These are phyloP conservation scores for Apotomis capreana DNA, from an alignment of 2,888 invertebrate species.

Conservation along the genomic window DNA sequence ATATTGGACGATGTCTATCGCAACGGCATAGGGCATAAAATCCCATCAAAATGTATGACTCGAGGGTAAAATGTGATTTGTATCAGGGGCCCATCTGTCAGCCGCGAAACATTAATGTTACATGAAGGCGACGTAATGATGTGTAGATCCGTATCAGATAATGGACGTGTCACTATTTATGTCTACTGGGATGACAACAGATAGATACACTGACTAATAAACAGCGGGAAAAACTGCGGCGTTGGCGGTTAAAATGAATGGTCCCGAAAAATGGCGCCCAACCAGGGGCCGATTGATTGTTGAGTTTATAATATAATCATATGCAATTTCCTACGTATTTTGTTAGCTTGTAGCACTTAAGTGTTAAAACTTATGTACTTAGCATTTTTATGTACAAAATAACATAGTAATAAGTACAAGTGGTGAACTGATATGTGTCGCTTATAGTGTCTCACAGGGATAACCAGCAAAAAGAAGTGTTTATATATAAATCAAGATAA, in stretches of 20 bases:
- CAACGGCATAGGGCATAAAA: conserved; percentile 46
- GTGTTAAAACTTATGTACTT: no score
- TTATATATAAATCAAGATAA: no score
- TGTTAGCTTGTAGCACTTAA: no score
- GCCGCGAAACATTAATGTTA: conserved; percentile 74
- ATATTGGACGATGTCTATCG: conserved; percentile 38
- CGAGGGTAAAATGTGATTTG: conserved; percentile 58
- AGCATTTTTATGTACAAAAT: no score
- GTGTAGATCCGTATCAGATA: conserved; percentile 79
- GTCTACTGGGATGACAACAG: conserved; percentile 57
- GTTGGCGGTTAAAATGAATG: conserved; percentile 1
- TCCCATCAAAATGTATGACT: conserved; percentile 48
- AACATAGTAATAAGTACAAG: no score
- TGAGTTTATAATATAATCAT: neutral
- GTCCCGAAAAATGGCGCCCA: conserved; percentile 14
- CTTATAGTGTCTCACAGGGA: no score
- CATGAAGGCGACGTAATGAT: conserved; percentile 64
- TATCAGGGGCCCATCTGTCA: conserved; percentile 77
- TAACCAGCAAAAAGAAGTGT: no score
- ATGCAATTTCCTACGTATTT: no score
- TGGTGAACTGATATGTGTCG: no score
- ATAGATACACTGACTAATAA: conserved; percentile 37
- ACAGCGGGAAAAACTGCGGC: conserved; percentile 11
- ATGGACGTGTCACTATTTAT: conserved; percentile 74
- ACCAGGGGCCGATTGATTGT: conserved; percentile 2